Base-by-base conservation (phyloP, 1,140 invertebrate species). In the Popillia japonica region DNA sequence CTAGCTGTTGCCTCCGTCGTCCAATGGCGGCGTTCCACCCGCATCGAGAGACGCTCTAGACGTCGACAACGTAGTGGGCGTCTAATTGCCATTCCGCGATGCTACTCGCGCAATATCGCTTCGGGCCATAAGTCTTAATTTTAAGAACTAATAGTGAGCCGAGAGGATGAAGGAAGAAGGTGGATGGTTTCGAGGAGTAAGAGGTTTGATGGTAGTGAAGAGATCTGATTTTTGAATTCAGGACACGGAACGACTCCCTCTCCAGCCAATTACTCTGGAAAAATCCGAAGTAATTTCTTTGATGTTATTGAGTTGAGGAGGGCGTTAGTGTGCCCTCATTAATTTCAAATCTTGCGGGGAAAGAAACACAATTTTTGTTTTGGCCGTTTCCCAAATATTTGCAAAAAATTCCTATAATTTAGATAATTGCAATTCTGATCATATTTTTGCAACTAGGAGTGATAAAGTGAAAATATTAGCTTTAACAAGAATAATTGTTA, bases 51-150 rank as follows among this genome's bases (percentile, higher is more conserved):
- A 34, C 27, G 27, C 27, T 34, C 27, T 34, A 34, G 27, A 34
- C 27, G 27, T 34, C 27, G 27, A 34, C 27, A 34, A 34, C 27
- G 27, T 34, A 34, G 27, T 17, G 48, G 7, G 48, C 61, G 22
- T 68, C 61, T 68, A 68, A 68, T 68, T 68, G 61, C 61, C 22
- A 68, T 68, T 68, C 61, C 27, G 27, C 22, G 44, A 17, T 17
- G 44, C 44, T 34, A 34, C 44, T 10, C 44, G 11, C 22, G 61
- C 61, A 22, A 22, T 68, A 22, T 4, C 61, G 61, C 22, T 8
- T 68, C 61, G 20, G 27, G 61, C 61, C 61, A 68, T 68, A 68
- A 68, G 61, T 68, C 61, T 68, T 68, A 68, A 68, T 68, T 68
- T 68, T 68, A 68, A 68, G 61, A 68, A 68, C 22, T 68, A 68